These are phyloP conservation scores for Alouatta palliata DNA, from an alignment of 2,113 vertebrate genomes.

Conservation along the genomic window DNA sequence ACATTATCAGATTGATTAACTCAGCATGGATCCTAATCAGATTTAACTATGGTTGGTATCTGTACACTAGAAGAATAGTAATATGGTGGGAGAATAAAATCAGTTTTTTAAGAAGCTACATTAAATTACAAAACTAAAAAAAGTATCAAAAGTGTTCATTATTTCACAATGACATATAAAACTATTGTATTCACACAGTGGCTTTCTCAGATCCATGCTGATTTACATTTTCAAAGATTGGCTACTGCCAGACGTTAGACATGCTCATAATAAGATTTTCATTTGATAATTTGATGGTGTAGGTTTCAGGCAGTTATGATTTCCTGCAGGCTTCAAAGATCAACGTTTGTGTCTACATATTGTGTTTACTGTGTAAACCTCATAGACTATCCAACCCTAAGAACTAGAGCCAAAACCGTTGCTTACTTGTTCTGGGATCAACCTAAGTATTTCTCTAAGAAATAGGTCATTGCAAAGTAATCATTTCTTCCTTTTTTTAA, in stretches of 20 bases:
- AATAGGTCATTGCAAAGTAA: not conserved
- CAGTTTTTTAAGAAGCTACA: constrained; percentile 77
- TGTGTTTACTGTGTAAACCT: constrained; percentile 35
- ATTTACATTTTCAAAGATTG: constrained; percentile 44
- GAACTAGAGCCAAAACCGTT: constrained; percentile 30
- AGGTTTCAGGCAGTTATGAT: constrained; percentile 57
- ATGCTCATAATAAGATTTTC: constrained; percentile 28
- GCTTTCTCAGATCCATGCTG: not conserved
- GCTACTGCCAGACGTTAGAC: constrained; percentile 12
- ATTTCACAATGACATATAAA: constrained; percentile 60
- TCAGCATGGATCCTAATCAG: constrained; percentile 83
- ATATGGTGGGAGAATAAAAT: constrained; percentile 76
- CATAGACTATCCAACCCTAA: not conserved
- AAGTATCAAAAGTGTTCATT: constrained; percentile 61
- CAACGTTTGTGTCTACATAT: not conserved
- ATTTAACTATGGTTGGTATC: constrained; percentile 84
- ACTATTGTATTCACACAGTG: not conserved
- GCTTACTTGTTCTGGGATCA: constrained; percentile 2
- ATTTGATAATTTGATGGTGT: constrained; percentile 51
- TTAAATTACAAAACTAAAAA: constrained; percentile 77
- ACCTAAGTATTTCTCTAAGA: not conserved
- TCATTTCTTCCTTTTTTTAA: not conserved
- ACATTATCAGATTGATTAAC: constrained; percentile 87
- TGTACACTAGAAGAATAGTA: constrained; percentile 81
- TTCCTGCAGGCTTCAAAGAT: constrained; percentile 62